A percentile compares a stretch with the other conserved stretches of the same genome.
Conservation (phyloP, 2,113 vertebrate genomes). For the Megaceryle torquata region DNA sequence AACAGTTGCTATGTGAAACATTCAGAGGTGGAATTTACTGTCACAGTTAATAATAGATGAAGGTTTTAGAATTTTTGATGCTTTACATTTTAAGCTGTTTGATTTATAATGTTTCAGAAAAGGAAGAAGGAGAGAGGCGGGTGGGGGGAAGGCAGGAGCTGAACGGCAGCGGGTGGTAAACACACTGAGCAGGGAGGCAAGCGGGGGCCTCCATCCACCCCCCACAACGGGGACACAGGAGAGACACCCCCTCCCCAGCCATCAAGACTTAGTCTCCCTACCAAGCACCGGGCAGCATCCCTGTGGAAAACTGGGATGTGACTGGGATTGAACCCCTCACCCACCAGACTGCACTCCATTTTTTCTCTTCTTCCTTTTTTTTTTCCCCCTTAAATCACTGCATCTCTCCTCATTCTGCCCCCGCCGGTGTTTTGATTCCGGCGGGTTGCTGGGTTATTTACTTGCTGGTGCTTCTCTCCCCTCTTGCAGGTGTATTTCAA, state of each 20-base stretch:
- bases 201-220: neutral
- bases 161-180: neutral
- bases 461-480: constrained; percentile 39
- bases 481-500: constrained; percentile 71
- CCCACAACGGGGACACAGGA: rapidly evolving
- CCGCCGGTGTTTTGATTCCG: neutral
- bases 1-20: constrained; percentile 83
- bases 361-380: neutral
- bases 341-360: neutral
- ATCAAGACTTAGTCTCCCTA: neutral
- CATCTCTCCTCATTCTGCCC: neutral
- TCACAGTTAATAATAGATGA: constrained; percentile 85
- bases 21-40: constrained; percentile 81
- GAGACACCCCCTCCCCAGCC: neutral
- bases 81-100: constrained; percentile 80
- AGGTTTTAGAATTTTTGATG: constrained; percentile 82
- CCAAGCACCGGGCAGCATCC: neutral
- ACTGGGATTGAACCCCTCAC: rapidly evolving
- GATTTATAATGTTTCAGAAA: constrained; percentile 77
- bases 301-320: rapidly evolving
- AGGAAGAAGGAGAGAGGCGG: constrained; percentile 8
- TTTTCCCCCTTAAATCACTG: neutral
- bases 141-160: neutral
- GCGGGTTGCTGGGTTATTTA: constrained; percentile 53
- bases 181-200: neutral